A percentile compares a stretch with the other conserved stretches of the same genome.
These are phyloP conservation scores for Rhodeus uyekii DNA, from an alignment of 2,797 vertebrate species.

Conservation along the genomic window DNA sequence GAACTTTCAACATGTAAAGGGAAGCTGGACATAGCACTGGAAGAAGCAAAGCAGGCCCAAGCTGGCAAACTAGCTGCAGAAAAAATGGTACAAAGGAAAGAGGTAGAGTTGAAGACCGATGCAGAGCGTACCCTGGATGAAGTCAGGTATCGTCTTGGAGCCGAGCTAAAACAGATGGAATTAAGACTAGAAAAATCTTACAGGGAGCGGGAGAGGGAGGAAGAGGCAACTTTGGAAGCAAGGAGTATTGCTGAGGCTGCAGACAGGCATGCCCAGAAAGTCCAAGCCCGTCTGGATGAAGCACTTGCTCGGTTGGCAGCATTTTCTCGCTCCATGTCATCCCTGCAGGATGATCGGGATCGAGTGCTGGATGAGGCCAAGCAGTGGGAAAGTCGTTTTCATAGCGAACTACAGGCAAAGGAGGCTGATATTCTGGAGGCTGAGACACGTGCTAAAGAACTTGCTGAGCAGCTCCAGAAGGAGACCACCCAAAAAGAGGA, in stretches of 20 bases:
- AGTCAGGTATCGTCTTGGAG: slow-evolving; percentile 83
- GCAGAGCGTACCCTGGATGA: slow-evolving; percentile 85
- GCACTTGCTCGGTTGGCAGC: slow-evolving; percentile 90
- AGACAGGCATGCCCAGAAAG: slow-evolving; percentile 77
- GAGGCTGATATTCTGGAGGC: slow-evolving; percentile 85
- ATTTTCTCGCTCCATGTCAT: slow-evolving; percentile 95
- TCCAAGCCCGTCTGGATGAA: slow-evolving; percentile 84
- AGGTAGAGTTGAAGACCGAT: slow-evolving; percentile 74
- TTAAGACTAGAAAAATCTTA: slow-evolving; percentile 81
- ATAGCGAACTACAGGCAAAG: slow-evolving; percentile 85
- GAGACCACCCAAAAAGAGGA: slow-evolving; percentile 79
- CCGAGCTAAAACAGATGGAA: slow-evolving; percentile 85
- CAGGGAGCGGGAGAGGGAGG: slow-evolving; percentile 77
- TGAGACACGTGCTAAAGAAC: slow-evolving; percentile 77
- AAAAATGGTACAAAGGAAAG: slow-evolving; percentile 73
- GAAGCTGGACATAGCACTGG: slow-evolving; percentile 81
- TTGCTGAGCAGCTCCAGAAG: slow-evolving; percentile 81
- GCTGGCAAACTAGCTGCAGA: slow-evolving; percentile 76
- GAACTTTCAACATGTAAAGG: slow-evolving; percentile 80
- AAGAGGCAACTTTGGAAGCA: slow-evolving; percentile 75
- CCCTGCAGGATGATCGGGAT: slow-evolving; percentile 94
- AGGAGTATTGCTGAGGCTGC: slow-evolving; percentile 74
- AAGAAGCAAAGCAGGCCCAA: slow-evolving; percentile 76
- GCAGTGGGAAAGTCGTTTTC: slow-evolving; percentile 92
- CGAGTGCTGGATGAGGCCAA: slow-evolving; percentile 89